Percentiles rank a stretch among this genome's conserved stretches.
phyloP scores from a whole-genome alignment of 2,113 vertebrate genomes.

The Actinemys pallida region DNA sequence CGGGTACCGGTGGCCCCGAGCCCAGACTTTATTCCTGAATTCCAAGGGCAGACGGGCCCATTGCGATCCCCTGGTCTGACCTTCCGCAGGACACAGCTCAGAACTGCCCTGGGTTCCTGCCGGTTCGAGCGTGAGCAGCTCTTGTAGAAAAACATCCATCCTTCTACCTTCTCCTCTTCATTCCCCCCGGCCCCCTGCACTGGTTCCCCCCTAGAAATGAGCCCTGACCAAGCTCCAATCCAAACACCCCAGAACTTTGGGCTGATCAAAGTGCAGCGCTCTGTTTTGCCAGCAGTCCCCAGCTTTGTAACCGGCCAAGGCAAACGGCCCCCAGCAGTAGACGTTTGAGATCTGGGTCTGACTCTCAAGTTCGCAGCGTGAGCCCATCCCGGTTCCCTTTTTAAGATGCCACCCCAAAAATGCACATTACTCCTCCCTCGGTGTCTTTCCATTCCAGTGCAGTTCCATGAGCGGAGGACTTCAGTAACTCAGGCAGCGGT shows the following conservation, averaged over 20 bases:
- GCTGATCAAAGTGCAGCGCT: background rate
- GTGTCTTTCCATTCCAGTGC: background rate
- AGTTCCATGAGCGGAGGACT: no score
- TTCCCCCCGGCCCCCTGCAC: background rate
- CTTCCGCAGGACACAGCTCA: background rate
- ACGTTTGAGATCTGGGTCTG: background rate
- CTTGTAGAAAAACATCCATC: background rate
- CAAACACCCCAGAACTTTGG: background rate
- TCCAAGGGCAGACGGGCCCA: no score
- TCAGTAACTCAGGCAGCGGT: background rate
- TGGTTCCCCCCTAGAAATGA: accelerated
- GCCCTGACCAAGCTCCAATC: no score
- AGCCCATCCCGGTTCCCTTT: background rate
- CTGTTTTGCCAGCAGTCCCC: background rate
- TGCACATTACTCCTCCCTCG: background rate
- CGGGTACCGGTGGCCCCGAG: background rate
- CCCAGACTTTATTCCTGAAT: background rate
- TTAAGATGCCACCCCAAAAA: background rate
- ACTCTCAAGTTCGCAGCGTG: no score
- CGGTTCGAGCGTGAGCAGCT: background rate
- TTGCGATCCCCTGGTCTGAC: no score
- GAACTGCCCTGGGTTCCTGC: background rate
- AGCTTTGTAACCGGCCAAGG: background rate
- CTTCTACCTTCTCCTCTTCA: background rate
- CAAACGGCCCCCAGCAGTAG: background rate